These are phyloP conservation scores for Spatulosminthurus flaviceps DNA, from an alignment of 2,888 invertebrate genomes.

Conservation along the genomic window DNA sequence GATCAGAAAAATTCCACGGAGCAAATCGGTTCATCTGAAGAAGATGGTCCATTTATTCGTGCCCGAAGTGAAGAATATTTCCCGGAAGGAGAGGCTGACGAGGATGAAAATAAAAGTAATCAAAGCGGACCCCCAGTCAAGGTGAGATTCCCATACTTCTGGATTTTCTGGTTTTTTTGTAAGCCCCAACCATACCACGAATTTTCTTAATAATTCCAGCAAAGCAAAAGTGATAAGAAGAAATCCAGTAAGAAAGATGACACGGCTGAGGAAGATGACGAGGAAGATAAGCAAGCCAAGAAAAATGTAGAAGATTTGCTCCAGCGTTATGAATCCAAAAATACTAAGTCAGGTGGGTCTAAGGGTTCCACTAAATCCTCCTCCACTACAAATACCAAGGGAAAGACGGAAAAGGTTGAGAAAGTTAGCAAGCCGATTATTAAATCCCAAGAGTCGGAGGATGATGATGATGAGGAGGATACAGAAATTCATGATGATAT, in stretches of 20 bases:
- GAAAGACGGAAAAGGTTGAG: conserved; percentile 33
- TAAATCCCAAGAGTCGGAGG: conserved; percentile 42
- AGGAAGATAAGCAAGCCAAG: conserved; percentile 44
- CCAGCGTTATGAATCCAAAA: conserved; percentile 60
- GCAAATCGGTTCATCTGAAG: conserved; percentile 53
- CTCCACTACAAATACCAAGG: background rate
- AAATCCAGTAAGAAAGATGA: conserved; percentile 58
- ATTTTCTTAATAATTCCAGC: background rate
- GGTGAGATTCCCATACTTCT: conserved; percentile 9
- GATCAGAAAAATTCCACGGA: conserved; percentile 45
- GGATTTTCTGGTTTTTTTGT: conserved; percentile 21
- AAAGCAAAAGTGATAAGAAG: conserved; percentile 36
- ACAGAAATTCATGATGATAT: conserved; percentile 39
- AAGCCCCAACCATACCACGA: too few species aligned
- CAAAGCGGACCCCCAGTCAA: background rate
- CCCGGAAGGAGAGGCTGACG: conserved; percentile 52
- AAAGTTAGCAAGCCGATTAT: conserved; percentile 43
- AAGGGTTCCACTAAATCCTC: conserved; percentile 46
- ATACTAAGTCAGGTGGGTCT: conserved; percentile 54
- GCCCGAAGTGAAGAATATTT: conserved; percentile 61
- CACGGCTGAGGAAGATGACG: conserved; percentile 59
- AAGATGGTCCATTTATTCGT: conserved; percentile 50
- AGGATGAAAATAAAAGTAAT: conserved; percentile 28
- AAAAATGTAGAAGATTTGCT: conserved; percentile 58
- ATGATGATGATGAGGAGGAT: conserved; percentile 55